These are phyloP conservation scores for Atta texana DNA, from an alignment of 1,140 invertebrate genomes.

Conservation along the genomic window DNA sequence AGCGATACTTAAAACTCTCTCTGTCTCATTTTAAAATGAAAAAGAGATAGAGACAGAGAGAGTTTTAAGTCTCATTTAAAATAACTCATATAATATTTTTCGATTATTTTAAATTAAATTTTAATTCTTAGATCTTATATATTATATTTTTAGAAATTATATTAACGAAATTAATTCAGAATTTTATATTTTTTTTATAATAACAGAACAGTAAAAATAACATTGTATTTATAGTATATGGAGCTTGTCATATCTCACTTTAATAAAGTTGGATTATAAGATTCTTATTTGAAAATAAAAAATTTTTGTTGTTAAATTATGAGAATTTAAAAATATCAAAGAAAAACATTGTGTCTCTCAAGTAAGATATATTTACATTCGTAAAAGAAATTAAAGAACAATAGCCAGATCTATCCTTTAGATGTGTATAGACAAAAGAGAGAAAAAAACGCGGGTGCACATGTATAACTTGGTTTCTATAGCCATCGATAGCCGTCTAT, in stretches of 20 bases:
- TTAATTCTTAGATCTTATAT: not conserved
- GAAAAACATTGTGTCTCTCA: not conserved
- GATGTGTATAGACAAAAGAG: not conserved
- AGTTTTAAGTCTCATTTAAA: too few species aligned
- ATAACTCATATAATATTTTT: not conserved
- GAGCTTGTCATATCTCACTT: not conserved
- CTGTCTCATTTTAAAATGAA: too few species aligned
- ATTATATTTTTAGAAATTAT: not conserved
- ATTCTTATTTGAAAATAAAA: not conserved
- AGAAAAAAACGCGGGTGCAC: not conserved
- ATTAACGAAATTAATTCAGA: not conserved
- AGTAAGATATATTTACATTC: not conserved
- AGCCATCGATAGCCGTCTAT: too few species aligned
- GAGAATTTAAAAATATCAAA: not conserved
- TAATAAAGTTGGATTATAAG: not conserved
- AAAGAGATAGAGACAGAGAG: too few species aligned
- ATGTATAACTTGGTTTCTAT: not conserved
- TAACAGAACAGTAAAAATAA: slow-evolving; percentile 1
- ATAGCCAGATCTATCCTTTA: too few species aligned
- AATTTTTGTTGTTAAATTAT: not conserved
- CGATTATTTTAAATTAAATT: not conserved
- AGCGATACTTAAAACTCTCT: too few species aligned
- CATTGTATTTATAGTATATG: not conserved
- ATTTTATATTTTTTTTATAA: not conserved
- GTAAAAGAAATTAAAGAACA: not conserved